phyloP scores from a whole-genome alignment of 2,888 invertebrate species.

The Gasteruption jaculator region DNA sequence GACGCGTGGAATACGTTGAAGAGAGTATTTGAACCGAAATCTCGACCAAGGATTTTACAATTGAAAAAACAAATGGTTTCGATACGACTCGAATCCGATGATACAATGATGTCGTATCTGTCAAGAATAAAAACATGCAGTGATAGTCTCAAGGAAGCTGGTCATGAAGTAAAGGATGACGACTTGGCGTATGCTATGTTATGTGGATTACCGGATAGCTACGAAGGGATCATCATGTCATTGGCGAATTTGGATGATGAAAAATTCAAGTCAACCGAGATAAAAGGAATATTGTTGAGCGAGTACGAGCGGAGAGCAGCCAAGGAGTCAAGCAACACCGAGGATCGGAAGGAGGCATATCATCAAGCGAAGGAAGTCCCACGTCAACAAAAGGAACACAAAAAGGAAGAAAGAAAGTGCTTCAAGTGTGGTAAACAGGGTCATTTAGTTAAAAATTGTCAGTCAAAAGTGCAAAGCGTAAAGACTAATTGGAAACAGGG shows the following conservation, averaged over 20 bases:
- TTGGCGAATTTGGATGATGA: no score
- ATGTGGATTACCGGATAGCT: no score
- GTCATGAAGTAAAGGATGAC: no score
- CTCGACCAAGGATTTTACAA: slow-evolving; percentile 4
- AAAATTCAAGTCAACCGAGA: background rate
- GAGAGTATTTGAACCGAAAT: no score
- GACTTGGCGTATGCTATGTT: no score
- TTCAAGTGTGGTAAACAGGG: slow-evolving; percentile 6
- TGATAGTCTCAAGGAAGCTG: no score
- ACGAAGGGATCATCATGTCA: background rate
- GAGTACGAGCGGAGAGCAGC: slow-evolving; percentile 3
- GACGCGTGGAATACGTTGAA: slow-evolving; percentile 4
- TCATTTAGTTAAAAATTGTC: slow-evolving; percentile 1
- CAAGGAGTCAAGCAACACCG: background rate
- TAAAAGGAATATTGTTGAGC: slow-evolving; percentile 4
- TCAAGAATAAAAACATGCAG: no score
- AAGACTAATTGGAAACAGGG: background rate
- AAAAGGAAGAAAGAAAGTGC: no score
- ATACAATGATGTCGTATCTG: no score
- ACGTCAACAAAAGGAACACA: no score
- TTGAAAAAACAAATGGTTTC: slow-evolving; percentile 4
- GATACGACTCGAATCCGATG: background rate
- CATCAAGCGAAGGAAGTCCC: no score
- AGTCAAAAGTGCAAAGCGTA: background rate
- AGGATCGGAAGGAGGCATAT: no score